Base-by-base conservation (phyloP, 2,113 vertebrate species). In the Urocynchramus pylzowi region DNA sequence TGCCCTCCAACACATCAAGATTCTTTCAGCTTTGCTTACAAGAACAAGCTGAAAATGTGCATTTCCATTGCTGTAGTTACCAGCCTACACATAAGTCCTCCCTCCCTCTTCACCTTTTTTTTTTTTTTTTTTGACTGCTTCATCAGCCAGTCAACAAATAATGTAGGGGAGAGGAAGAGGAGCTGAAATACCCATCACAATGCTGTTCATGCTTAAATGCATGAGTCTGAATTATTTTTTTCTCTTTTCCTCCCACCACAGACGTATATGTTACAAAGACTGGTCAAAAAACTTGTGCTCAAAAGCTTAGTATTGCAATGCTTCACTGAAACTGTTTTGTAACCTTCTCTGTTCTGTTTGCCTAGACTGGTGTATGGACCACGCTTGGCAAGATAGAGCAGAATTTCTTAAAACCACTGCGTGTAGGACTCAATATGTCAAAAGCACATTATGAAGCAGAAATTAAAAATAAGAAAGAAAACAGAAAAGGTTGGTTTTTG, bases 401-500 rank as follows among this genome's bases (percentile, higher is more conserved):
- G 12, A 97, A 97, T 65, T 99, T 99, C 95, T 95, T 99, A 88
- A 98, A 98, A 95, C 98, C 98, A 54, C 97, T 99, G 42, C 98
- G 98, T 28, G 98, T 98, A 78, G 98, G 98, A 94, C 98, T 99
- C 87, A 98, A 98, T 96, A 98, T 99, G 97, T 99, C 99, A 60
- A 99, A 98, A 97, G 97, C 98, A 12, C 98, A 99, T 96, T 99
- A 99, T 89, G 97, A 98, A 83, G 97, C 98, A 90, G 98, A 99
- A 95, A 98, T 99, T 82, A 99, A 98, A 96, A 98, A 95, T 26
- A 98, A 98, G 95, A 98, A 97, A 90, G 98, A 99, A 95, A 98
- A 98, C 70, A 98, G 97, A 79, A 98, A 97, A 98, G 98, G 98
- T 97, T 94, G 70, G 98, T 95, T 96, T 71, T 69, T n/a, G 14